phyloP scores from a whole-genome alignment of 2,888 invertebrate species.

The Aricia artaxerxes region DNA sequence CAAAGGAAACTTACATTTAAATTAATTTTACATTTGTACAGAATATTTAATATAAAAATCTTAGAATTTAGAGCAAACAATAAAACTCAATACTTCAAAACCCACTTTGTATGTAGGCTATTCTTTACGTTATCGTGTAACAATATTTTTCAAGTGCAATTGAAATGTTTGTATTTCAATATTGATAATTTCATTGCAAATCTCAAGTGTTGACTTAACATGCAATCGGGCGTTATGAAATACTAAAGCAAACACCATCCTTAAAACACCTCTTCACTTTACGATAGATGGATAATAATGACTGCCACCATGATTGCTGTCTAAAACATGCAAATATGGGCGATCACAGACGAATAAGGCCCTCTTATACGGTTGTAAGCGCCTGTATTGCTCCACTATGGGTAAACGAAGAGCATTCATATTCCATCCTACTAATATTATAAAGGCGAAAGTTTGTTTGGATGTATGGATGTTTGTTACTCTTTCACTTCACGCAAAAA shows the following conservation, averaged over 20 bases:
- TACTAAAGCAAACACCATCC: neutral
- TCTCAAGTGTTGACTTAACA: neutral
- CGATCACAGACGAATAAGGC: neutral
- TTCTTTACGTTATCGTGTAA: neutral
- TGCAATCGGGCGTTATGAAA: neutral
- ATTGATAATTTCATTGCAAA: neutral
- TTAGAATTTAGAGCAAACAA: neutral
- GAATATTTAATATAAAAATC: neutral
- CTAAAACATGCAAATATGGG: neutral
- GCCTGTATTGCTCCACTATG: no score
- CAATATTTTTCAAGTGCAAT: slow-evolving; percentile 5
- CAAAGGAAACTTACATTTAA: neutral
- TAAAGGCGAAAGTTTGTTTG: no score
- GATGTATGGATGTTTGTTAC: no score
- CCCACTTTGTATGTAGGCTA: neutral
- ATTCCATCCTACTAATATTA: no score
- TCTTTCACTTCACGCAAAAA: no score
- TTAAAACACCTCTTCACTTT: neutral
- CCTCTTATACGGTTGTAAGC: no score
- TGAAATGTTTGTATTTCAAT: neutral
- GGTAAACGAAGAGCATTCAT: no score
- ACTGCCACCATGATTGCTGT: neutral
- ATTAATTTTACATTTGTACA: neutral
- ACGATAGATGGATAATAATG: neutral
- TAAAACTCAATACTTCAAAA: neutral